Conservation (phyloP, 1,140 invertebrate species). For the Spodoptera frugiperda region DNA sequence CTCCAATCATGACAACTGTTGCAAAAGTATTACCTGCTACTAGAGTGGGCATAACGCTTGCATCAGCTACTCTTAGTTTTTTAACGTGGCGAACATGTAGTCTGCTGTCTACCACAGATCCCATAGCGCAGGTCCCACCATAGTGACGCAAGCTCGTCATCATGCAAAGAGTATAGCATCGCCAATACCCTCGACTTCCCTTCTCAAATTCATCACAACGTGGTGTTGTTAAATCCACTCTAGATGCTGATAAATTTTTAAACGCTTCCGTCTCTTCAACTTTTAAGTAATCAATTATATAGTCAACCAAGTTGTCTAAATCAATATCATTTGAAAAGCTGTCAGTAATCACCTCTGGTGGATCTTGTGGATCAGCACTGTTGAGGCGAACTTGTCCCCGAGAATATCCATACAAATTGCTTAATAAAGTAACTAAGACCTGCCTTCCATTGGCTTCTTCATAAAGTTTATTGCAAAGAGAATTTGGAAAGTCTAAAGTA, state of each 20-base stretch:
- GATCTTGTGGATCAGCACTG: conserved; percentile 85
- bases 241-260: conserved; percentile 49
- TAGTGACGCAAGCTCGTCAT: conserved; percentile 80
- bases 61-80: conserved; percentile 63
- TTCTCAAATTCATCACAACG: conserved; percentile 47
- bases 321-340: conserved; percentile 84
- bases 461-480: conserved; percentile 70
- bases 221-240: conserved; percentile 48
- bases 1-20: conserved; percentile 58
- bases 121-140: conserved; percentile 86
- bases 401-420: conserved; percentile 81
- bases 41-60: conserved; percentile 60
- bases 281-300: conserved; percentile 52
- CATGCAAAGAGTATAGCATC: conserved; percentile 75
- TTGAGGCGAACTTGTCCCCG: conserved; percentile 83
- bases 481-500: conserved; percentile 54
- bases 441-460: background rate
- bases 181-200: conserved; percentile 72
- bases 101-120: conserved; percentile 79
- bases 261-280: conserved; percentile 88
- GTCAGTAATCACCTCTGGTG: conserved; percentile 87
- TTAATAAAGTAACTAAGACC: conserved; percentile 83
- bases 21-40: conserved; percentile 44
- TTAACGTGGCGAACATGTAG: conserved; percentile 79
- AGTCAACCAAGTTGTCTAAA: conserved; percentile 56